Evolutionary conservation across 2,888 invertebrate species (phyloP), one percentile per base, ranked within the genome.

Genomic region (Microplitis deprimator): DNA sequence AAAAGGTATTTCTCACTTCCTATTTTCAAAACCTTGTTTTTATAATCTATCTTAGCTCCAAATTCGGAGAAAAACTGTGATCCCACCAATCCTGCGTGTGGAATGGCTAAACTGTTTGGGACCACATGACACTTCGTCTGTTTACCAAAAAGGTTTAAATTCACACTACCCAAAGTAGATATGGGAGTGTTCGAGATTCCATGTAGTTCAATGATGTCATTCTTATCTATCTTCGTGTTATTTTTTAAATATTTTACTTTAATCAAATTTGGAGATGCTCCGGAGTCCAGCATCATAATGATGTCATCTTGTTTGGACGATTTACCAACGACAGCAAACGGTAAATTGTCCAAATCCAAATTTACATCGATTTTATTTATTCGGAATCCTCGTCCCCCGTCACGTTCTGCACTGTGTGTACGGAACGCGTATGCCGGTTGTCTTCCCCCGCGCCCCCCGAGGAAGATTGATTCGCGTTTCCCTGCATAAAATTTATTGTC

Each of bases 51-150:
- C 17, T 62, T 62, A 6, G 17, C 61, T 16, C 61, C 61, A 62
- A 16, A 17, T 5, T n/a, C 17, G n/a, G 17, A 4, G 16, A 62
- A 62, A 6, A 62, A 62, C n/a, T 17, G n/a, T 16, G 61, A 62
- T 13, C 61, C 38, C 78, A 78, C 3, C 78, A 79, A 1, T 74
- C 16, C 39, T 80, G 77, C 1, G 29, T 29, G 29, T 29, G 29
- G 4, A 4, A 29, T 29, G 29, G 29, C 29, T 29, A 29, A 29
- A 29, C 4, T 59, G 17, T 62, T n/a, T 16, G 61, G n/a, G 3
- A 17, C 17, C 5, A 62, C 17, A 62, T 62, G 61, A 16, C 61
- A 62, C n/a, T 16, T 5, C 16, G 61, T 62, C 16, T 1, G 3
- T n/a, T 16, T 62, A 62, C 61, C 61, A n/a, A 62, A 62, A 6